Evolutionary conservation across 2,888 invertebrate genomes (phyloP).

Genomic region (Bugulina stolonifera): DNA sequence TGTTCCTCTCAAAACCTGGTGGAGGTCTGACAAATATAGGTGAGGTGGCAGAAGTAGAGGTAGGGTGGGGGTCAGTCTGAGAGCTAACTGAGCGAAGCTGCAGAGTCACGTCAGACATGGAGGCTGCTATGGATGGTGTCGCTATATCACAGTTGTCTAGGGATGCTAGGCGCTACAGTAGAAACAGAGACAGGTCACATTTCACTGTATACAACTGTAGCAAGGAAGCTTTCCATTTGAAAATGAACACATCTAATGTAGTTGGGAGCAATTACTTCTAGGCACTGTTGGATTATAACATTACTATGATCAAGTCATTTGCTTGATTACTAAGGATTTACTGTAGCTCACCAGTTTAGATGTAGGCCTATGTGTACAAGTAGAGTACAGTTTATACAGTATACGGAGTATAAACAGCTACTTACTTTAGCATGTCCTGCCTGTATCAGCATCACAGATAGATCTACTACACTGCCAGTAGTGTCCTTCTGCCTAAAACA

Average conservation of each 20-base stretch:
- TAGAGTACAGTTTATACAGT: too few relatives aligned
- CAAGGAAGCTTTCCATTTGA: too few relatives aligned
- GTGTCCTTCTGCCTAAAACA: background rate
- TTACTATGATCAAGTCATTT: too few relatives aligned
- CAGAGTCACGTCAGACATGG: background rate
- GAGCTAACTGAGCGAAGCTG: constrained; percentile 1
- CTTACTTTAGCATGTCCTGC: constrained; percentile 13
- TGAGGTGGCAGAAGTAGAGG: background rate
- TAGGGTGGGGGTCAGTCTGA: background rate
- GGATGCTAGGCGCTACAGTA: background rate
- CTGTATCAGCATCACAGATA: constrained; percentile 20
- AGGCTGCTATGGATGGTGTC: constrained; percentile 8
- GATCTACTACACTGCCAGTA: background rate
- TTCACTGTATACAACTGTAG: too few relatives aligned
- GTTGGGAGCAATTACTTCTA: too few relatives aligned
- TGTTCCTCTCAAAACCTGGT: background rate
- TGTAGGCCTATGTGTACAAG: too few relatives aligned
- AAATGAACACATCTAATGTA: too few relatives aligned
- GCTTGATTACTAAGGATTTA: too few relatives aligned
- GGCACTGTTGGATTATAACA: too few relatives aligned
- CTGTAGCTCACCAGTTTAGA: too few relatives aligned
- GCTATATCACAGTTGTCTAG: background rate
- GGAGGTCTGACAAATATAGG: constrained; percentile 2
- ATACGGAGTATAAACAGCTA: background rate
- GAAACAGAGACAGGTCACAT: too few relatives aligned